Evolutionary conservation across 2,888 invertebrate species (phyloP), one percentile per base, ranked within the genome.

Genomic region (Zeuzera pyrina): DNA sequence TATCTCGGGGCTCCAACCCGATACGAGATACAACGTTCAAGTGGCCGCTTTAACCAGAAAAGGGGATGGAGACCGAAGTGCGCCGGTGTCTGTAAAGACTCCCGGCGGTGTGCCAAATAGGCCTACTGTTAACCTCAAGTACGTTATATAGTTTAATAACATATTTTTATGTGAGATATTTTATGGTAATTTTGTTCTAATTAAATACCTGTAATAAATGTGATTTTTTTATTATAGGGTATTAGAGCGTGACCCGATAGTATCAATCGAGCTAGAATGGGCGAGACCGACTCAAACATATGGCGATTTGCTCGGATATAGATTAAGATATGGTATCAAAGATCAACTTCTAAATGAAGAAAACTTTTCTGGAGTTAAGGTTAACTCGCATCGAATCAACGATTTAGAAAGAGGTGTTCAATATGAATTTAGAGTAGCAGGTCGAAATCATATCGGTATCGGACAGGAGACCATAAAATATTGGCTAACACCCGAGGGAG

Each of bases 391-490:
- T 56, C 89, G 88, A 50, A 90, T 95, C 39, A 89, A 87, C 46
- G 91, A 94, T 60, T 79, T 95, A 29, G 97, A 97, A 71, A 88
- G 94, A 42, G 98, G 98, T 1, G 94, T 96, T 0, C 92, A 93
- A 50, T 99, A 99, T 73, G 98, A 98, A 73, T 97, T 98, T 67
- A 87, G 97, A 42, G 90, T 99, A n/a, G 92, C 97, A 7, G 99
- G 97, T 3, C 92, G 91, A 67, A 99, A 99, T 74, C 90, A 92
- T 47, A 94, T 98, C 32, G 98, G 98, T 33, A 91, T 91, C 52
- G 98, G 98, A 4, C 96, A 97, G 68, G 97, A 98, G 65, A 92
- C 93, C 1, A 92, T 97, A 1, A 93, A 93, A 60, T 92, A 91
- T 53, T 91, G 95, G 81, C 88, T 91, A 33, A 98, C 98, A 0